A percentile compares a stretch with the other conserved stretches of the same genome.
phyloP scores from a whole-genome alignment of 2,113 vertebrate species.

The Chaenogobius annularis region DNA sequence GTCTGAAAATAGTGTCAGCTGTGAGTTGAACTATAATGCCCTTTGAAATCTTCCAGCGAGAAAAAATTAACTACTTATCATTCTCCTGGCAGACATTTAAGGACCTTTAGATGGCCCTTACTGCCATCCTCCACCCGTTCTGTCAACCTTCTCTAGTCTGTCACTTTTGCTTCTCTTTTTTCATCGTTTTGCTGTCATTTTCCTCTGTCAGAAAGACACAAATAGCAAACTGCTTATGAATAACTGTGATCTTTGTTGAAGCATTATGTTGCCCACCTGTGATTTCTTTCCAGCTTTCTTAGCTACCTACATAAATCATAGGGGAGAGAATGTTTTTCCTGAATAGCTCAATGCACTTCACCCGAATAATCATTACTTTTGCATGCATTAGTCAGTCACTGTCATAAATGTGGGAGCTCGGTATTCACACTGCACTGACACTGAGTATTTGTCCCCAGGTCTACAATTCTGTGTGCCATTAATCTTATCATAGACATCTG shows the following conservation, averaged over 20 bases:
- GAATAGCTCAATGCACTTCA: constrained; percentile 42
- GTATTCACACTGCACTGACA: constrained; percentile 25
- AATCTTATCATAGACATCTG: constrained; percentile 29
- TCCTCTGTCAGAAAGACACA: constrained; percentile 27
- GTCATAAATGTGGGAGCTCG: constrained; percentile 30
- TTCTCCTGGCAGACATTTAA: constrained; percentile 41
- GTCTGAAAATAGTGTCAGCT: constrained; percentile 31
- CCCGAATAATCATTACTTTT: constrained; percentile 53
- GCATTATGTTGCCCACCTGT: constrained; percentile 49
- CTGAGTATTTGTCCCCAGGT: constrained; percentile 22
- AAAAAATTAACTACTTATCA: constrained; percentile 63
- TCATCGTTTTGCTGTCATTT: constrained; percentile 39
- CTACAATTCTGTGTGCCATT: constrained; percentile 19
- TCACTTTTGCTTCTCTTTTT: constrained; percentile 32
- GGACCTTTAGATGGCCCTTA: constrained; percentile 54
- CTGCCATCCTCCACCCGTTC: constrained; percentile 43
- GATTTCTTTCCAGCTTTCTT: constrained; percentile 44
- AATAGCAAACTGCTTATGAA: constrained; percentile 51
- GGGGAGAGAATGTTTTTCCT: constrained; percentile 41
- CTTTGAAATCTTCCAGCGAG: constrained; percentile 38
- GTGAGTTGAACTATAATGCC: constrained; percentile 31
- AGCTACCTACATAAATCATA: constrained; percentile 58
- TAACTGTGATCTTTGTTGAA: constrained; percentile 55
- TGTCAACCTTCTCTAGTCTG: constrained; percentile 47
- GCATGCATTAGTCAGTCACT: constrained; percentile 34